Base-by-base conservation (phyloP, 2,888 invertebrate species). In the Acanthoscelides obtectus region DNA sequence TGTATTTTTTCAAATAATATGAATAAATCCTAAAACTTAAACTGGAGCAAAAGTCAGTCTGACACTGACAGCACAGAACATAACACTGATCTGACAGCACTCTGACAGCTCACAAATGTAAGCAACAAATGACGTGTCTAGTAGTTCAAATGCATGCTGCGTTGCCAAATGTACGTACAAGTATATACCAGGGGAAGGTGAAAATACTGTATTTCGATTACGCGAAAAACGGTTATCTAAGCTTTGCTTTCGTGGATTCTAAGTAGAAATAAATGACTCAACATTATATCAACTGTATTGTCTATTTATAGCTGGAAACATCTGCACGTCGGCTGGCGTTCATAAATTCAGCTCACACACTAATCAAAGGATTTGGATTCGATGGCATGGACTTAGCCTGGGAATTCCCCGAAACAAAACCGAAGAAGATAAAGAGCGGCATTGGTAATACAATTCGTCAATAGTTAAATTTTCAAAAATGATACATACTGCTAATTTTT, bases 341-440 rank as follows among this genome's bases (percentile, higher is more conserved):
- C 81, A 90, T 94, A 70, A 93, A 92, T 83, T 94, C 94, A 1
- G 93, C 92, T 6, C 89, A 91, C 27, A 87, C 91, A 0, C 79
- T 94, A 67, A 86, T 93, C n/a, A 92, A 91, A 77, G 92, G 92
- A 69, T 92, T 94, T 80, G 91, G 92, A 21, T 96, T 97, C 79
- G 96, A 96, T 83, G 96, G 96, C 2, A 87, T 96, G 22, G 96
- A 97, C 83, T 86, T 96, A 22, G 93, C 92, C 20, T 96, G 95
- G 95, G 92, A 95, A 84, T 95, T 95, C 87, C 92, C 94, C 22
- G 90, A 89, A 75, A 89, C 90, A 76, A 93, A 93, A 84, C 91
- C 93, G 19, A 93, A 94, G 88, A 94, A 94, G 86, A 89, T 93
- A 71, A 80, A 80, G 69, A 75, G 74, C 69, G 79, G 79, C n/a